A percentile compares a stretch with the other conserved stretches of the same genome.
These are phyloP conservation scores for Myotis yumanensis DNA, from an alignment of 2,113 vertebrate species.

Conservation along the genomic window DNA sequence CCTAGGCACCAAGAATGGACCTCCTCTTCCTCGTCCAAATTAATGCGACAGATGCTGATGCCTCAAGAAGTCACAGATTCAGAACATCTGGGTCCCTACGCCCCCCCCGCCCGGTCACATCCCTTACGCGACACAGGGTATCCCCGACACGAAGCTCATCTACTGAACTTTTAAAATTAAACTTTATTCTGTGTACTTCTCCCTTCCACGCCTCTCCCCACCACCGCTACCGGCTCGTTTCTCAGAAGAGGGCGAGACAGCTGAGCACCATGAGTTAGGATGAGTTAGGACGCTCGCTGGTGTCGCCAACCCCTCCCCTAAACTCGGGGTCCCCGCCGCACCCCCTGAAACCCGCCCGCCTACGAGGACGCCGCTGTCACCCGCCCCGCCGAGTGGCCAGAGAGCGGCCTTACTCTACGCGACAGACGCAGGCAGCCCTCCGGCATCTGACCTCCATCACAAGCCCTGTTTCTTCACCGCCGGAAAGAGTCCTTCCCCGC, in stretches of 20 bases:
- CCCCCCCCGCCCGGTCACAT: not conserved
- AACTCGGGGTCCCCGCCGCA: not conserved
- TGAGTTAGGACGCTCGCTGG: not conserved
- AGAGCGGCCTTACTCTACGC: accelerated
- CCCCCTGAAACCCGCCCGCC: not conserved
- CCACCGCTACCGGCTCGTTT: not conserved
- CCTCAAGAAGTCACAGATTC: not conserved
- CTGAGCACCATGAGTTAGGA: not conserved
- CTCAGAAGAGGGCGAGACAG: not conserved
- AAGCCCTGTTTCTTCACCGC: accelerated
- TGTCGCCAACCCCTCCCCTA: not conserved
- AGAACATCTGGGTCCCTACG: not conserved
- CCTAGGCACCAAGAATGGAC: not conserved
- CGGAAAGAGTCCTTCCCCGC: not conserved
- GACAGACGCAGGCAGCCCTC: accelerated
- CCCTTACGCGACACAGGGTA: not conserved
- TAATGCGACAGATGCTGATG: not conserved
- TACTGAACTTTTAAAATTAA: not conserved
- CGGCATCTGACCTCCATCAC: accelerated
- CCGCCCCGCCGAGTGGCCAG: too few species aligned
- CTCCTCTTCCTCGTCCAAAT: not conserved
- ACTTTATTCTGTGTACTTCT: not conserved
- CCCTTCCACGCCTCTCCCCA: not conserved
- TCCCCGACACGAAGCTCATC: not conserved
- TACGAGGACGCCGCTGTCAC: not conserved